Evolutionary conservation across 2,888 invertebrate species (phyloP), one percentile per base, ranked within the genome.

Genomic region (Epirrhoe tristata): DNA sequence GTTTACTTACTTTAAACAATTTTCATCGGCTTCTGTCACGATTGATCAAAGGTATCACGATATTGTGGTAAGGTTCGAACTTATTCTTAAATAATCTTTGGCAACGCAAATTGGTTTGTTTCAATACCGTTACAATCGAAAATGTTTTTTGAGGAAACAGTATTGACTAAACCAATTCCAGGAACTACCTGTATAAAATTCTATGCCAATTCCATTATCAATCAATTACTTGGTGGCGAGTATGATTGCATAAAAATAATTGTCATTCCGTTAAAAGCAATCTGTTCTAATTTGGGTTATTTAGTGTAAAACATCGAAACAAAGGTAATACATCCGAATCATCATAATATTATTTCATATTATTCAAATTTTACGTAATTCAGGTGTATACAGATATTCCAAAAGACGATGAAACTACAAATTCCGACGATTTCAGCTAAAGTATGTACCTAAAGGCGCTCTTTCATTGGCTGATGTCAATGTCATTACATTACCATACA

Each of bases 141-240:
- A 32, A 51, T 51, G n/a, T 59, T 51, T n/a, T 59, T 52, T 36
- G 24, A 12, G n/a, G 39, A 24, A 59, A 24, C 58, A 14, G 17
- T 24, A 32, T 39, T 31, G 58, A 48, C 32, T 58, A 50, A 58
- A 51, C 36, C 58, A 59, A 59, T 59, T 59, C 14, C 51, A 31
- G n/a, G n/a, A n/a, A n/a, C n/a, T n/a, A n/a, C n/a, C n/a, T n/a
- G n/a, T n/a, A n/a, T n/a, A n/a, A n/a, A n/a, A n/a, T n/a, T n/a
- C n/a, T n/a, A n/a, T n/a, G n/a, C n/a, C n/a, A n/a, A n/a, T n/a
- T n/a, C n/a, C n/a, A 24, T 52, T 52, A 59, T 59, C 58, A 59
- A 59, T 59, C 58, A 59, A 46, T 46, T 10, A 31, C 39, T 14
- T 57, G 6, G 31, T 46, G 31, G 46, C 16, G 43, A 24, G 31